A percentile compares a stretch with the other conserved stretches of the same genome.
Evolutionary conservation across 1,140 invertebrate species (phyloP).

Genomic region (Hyphantria cunea): DNA sequence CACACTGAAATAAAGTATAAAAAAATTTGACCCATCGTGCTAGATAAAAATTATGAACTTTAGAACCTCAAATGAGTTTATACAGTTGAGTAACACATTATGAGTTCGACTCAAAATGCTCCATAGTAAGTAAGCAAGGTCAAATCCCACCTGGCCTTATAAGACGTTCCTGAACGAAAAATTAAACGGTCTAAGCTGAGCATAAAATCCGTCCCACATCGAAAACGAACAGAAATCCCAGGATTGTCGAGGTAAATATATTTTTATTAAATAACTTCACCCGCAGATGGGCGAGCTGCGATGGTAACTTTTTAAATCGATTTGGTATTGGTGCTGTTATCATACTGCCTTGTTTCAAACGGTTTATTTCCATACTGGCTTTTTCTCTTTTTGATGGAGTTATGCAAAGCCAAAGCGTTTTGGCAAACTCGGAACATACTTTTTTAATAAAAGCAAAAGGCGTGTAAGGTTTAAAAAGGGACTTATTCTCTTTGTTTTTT

Average conservation of each 20-base stretch:
- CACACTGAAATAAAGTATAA: too few species aligned
- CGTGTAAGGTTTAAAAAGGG: too few species aligned
- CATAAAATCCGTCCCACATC: constrained; percentile 19
- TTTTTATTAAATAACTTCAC: constrained; percentile 48
- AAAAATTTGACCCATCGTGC: too few species aligned
- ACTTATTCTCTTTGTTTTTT: too few species aligned
- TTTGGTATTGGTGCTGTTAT: constrained; percentile 19
- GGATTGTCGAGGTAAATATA: constrained; percentile 42
- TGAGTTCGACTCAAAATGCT: background rate
- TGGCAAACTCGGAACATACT: too few species aligned
- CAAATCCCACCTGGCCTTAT: constrained; percentile 1
- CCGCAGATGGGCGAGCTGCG: constrained; percentile 32
- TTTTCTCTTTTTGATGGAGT: constrained; percentile 20
- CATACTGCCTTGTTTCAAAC: constrained; percentile 17
- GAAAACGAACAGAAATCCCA: constrained; percentile 32
- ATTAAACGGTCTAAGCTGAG: constrained; percentile 23
- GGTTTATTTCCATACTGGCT: constrained; percentile 3
- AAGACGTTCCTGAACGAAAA: constrained; percentile 9
- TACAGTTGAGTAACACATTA: too few species aligned
- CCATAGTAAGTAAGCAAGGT: background rate
- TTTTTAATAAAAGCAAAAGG: too few species aligned
- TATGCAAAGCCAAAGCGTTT: background rate
- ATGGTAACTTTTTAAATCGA: constrained; percentile 31
- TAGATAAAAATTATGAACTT: too few species aligned
- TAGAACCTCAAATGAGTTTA: too few species aligned